Base-by-base conservation (phyloP, 2,888 invertebrate species). In the Lissocephala sabroskyi region DNA sequence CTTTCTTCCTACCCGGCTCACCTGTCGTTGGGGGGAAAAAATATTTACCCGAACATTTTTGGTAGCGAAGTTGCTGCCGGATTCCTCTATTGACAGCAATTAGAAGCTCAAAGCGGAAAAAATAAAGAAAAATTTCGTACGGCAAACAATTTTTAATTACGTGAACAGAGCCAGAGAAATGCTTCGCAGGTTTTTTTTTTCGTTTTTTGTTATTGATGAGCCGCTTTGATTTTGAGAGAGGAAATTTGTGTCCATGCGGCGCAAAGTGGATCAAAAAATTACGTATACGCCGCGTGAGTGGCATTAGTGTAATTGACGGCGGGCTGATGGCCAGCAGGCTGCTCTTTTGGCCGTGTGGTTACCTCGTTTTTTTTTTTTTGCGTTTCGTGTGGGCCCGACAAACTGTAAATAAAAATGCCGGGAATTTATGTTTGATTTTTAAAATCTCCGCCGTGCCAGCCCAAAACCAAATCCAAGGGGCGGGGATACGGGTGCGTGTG, bases 31-130 rank as follows among this genome's bases (percentile, higher is more conserved):
- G n/a, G n/a, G n/a, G n/a, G n/a, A n/a, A n/a, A n/a, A n/a, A n/a
- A n/a, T n/a, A n/a, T n/a, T n/a, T n/a, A n/a, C n/a, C n/a, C n/a
- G n/a, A n/a, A n/a, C n/a, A n/a, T n/a, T n/a, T n/a, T n/a, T n/a
- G n/a, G n/a, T 30, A 42, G 19, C 28, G 39, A 23, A 40, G 10
- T 32, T 32, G 11, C 30, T 11, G 13, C 11, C n/a, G 13, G 30
- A 13, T n/a, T 32, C 16, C 6, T 49, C 23, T 76, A 68, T 76
- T 68, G 68, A 68, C 74, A 74, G 77, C 77, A 68, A 68, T 68
- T 77, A 70, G 75, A 78, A 77, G 70, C 60, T 71, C 76, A 75
- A 78, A 75, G 76, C 62, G n/a, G n/a, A n/a, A n/a, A n/a, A n/a
- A n/a, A n/a, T 29, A 50, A 56, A 62, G 52, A 13, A 49, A 57